These are phyloP conservation scores for Perizoma affinitatum DNA, from an alignment of 2,888 invertebrate species.

Conservation along the genomic window DNA sequence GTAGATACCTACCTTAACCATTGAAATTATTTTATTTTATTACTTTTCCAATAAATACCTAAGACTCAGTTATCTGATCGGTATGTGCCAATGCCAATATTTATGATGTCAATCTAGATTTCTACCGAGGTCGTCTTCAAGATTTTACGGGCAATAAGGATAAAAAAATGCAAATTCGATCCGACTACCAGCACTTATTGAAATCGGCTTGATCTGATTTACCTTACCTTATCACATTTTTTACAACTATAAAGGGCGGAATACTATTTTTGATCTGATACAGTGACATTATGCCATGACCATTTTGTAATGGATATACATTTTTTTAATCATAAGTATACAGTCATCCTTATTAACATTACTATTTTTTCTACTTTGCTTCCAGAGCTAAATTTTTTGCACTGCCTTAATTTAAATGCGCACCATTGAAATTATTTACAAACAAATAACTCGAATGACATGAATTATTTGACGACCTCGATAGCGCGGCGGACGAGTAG, in stretches of 20 bases:
- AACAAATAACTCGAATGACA: too few species aligned
- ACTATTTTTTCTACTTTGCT: too few species aligned
- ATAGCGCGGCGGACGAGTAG: too few species aligned
- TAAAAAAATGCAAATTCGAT: conserved; percentile 76
- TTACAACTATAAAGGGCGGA: conserved; percentile 64
- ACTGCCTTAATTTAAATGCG: too few species aligned
- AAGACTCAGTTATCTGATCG: conserved; percentile 18
- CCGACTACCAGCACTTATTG: conserved; percentile 74
- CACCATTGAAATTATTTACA: too few species aligned
- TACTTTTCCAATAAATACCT: background rate
- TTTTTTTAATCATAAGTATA: too few species aligned
- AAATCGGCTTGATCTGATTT: conserved; percentile 79
- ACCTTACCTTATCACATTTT: conserved; percentile 59
- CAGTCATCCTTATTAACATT: too few species aligned
- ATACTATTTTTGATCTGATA: conserved; percentile 19
- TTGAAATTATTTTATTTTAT: background rate
- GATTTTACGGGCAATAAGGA: conserved; percentile 63
- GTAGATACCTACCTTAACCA: too few species aligned
- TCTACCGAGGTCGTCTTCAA: conserved; percentile 47
- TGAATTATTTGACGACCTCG: too few species aligned
- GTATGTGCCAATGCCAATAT: conserved; percentile 60
- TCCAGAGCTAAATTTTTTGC: too few species aligned
- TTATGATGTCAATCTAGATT: conserved; percentile 70
- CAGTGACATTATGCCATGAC: background rate
- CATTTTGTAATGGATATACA: too few species aligned